These are phyloP conservation scores for Tigriopus japonicus DNA, from an alignment of 1,140 invertebrate genomes.

Conservation along the genomic window DNA sequence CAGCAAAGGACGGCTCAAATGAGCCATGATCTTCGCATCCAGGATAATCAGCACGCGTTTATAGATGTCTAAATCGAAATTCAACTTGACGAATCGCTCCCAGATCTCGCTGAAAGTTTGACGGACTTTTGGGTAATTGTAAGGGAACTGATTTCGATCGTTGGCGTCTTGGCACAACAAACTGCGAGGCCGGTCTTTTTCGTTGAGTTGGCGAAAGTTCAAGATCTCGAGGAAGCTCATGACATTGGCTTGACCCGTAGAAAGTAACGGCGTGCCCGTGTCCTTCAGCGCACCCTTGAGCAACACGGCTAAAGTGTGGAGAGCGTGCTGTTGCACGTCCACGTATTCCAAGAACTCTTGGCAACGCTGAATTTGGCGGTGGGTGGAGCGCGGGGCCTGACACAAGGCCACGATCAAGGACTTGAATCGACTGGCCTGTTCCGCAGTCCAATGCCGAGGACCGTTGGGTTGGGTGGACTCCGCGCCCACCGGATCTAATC, in stretches of 20 bases:
- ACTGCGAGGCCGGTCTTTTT: not conserved
- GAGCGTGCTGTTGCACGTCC: not conserved
- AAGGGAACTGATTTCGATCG: not conserved
- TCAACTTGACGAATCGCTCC: conserved; percentile 43
- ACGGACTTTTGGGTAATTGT: conserved; percentile 14
- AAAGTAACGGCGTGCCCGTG: not conserved
- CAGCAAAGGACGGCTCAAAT: conserved; percentile 57
- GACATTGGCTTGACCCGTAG: not conserved
- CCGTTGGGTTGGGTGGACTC: too few species aligned
- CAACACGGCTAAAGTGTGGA: not conserved
- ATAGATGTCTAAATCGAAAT: conserved; percentile 40
- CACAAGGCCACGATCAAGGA: too few species aligned
- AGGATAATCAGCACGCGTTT: conserved; percentile 57
- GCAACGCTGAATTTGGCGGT: not conserved
- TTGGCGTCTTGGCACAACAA: not conserved
- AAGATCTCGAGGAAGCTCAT: conserved; percentile 5
- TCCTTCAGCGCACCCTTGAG: not conserved
- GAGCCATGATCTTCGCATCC: conserved; percentile 56
- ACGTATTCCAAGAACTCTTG: conserved; percentile 7
- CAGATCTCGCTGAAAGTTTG: conserved; percentile 33
- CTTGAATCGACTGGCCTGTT: too few species aligned
- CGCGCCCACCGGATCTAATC: too few species aligned
- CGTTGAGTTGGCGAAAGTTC: not conserved
- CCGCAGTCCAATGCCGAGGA: too few species aligned
- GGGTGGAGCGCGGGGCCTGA: too few species aligned